A percentile compares a stretch with the other conserved stretches of the same genome.
phyloP scores from a whole-genome alignment of 2,113 vertebrate species.

The Tachysurus fulvidraco region DNA sequence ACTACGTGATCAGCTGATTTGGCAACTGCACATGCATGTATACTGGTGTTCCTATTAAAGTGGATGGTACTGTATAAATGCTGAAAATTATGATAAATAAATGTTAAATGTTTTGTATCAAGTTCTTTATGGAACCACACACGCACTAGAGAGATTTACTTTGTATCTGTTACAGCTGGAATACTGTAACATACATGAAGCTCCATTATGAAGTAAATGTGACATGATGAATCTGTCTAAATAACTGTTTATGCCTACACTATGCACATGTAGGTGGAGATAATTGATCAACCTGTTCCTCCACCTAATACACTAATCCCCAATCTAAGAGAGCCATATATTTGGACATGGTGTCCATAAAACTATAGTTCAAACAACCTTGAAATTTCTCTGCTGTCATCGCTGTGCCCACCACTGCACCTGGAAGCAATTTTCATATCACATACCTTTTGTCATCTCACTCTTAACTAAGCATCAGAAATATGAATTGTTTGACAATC shows the following conservation, averaged over 20 bases:
- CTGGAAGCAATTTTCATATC: constrained; percentile 36
- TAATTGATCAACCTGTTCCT: neutral
- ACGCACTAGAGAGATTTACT: neutral
- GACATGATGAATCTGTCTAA: neutral
- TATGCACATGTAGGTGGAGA: neutral
- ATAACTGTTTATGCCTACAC: neutral
- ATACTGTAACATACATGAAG: neutral
- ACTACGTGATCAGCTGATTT: neutral
- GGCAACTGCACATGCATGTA: neutral
- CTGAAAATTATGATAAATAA: neutral
- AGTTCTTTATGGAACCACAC: neutral
- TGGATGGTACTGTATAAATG: neutral
- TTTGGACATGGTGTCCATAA: neutral
- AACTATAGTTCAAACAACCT: neutral
- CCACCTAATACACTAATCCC: too few species aligned
- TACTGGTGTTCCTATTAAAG: neutral
- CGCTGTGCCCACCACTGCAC: constrained; percentile 17
- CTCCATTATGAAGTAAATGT: neutral
- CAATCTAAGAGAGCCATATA: neutral
- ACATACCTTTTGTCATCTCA: constrained; percentile 13
- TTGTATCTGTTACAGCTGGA: neutral
- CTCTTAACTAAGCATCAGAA: constrained; percentile 13
- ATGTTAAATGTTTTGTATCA: neutral
- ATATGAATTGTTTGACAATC: neutral
- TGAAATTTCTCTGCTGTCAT: neutral